Base-by-base conservation (phyloP, 2,797 vertebrate genomes). In the Carapus acus region DNA sequence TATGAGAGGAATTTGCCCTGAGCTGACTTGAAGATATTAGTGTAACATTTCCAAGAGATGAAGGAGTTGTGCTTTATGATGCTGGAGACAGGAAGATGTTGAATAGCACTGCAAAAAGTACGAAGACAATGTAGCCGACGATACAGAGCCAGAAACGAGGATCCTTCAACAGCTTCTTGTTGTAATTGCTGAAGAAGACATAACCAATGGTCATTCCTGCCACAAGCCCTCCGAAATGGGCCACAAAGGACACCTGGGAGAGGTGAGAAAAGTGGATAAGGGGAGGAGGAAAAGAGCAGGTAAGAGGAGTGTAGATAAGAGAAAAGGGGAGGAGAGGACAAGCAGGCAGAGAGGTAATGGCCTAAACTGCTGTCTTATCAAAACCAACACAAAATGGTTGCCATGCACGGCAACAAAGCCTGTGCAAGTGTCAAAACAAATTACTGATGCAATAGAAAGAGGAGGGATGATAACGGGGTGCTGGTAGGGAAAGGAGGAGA, bases 141-240 rank as follows among this genome's bases (percentile, higher is more conserved):
- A 94, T 92, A 42, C 91, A 91, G 7, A 90, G 39, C 93, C 93
- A 95, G 76, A 96, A 96, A 20, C 90, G 88, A 1, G 90, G 88
- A 62, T 96, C 93, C 74, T 88, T 91, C 22, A 94, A 80, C 3
- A 94, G 80, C 39, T 89, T 89, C 65, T 85, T 72, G 79, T 91
- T 82, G 77, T 92, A 95, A 59, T 75, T 88, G 45, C 88, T 94
- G 76, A 96, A 96, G 78, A 96, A 93, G 11, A 92, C 89, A 40
- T 93, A 96, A 46, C 93, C 93, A 4, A 96, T 71, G 31, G 91
- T 91, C 91, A 95, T 94, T 14, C 93, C 93, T 2, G 93, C 91
- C 40, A 90, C 70, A 7, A 90, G 88, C 0, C 93, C 93, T 3
- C 88, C 93, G 23, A 95, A 86, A 64, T 96, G 93, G 62, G 93